Evolutionary conservation across 2,113 vertebrate genomes (phyloP), one percentile per base, ranked within the genome.

Genomic region (Tonatia bakeri): DNA sequence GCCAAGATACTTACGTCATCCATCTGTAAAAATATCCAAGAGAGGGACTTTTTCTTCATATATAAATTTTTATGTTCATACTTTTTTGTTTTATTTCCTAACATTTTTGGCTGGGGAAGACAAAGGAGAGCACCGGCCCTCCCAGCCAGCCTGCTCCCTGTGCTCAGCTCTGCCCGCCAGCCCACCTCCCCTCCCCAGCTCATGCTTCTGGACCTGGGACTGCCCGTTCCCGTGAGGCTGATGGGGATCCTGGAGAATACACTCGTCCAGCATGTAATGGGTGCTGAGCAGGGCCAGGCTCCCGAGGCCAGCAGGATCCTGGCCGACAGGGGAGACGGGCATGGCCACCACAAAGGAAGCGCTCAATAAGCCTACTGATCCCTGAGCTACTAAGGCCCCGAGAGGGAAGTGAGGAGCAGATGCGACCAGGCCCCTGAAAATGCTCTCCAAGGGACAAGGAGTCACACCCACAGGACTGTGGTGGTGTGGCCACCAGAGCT

Each of bases 201-300:
- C n/a, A 4, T 1, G 19, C 3, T 0, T 26, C 76, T 14, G 43
- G 52, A 54, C 70, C 38, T 14, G 7, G 20, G 1, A 24, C 3
- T 31, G 36, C 73, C 73, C 10, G 4, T 17, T 19, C 47, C 20
- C 8, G 40, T 22, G 4, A 8, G 0, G 17, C 33, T 8, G 40
- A 31, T 14, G 65, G 31, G 11, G 81, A 11, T 52, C 64, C 26
- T 0, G 5, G 17, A 24, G 45, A 3, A 64, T 5, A 26, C 2
- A 12, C 26, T 2, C 5, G 7, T 20, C 36, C 0, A 0, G 77
- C 19, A 8, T n/a, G 20, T 43, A 22, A 7, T 0, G 13, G 38
- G 54, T 0, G 6, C 7, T 15, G 0, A 10, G n/a, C 54, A 26
- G 0, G 4, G 13, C 75, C 36, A 36, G 52, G 15, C 20, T 14